Conservation (phyloP, 2,888 invertebrate species). For the Tanytarsus gracilentus region DNA sequence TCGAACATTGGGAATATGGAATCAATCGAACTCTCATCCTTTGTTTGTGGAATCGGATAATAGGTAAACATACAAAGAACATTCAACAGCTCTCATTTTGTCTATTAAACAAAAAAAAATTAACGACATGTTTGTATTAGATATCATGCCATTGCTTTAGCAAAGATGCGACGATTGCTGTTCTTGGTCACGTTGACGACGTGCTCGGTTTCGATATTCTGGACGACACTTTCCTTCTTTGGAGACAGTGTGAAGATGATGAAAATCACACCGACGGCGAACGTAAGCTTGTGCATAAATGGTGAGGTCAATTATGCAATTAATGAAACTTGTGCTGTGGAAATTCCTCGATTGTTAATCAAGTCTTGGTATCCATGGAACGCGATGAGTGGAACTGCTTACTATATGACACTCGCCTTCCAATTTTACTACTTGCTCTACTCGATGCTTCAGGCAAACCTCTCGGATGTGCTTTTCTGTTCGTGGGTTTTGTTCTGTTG, state of each 20-base stretch:
- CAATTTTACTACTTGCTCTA: slow-evolving; percentile 60
- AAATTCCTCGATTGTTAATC: slow-evolving; percentile 62
- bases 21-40: slow-evolving; percentile 74
- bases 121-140: slow-evolving; percentile 31
- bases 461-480: slow-evolving; percentile 70
- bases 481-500: slow-evolving; percentile 79
- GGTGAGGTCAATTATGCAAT: slow-evolving; percentile 67
- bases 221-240: slow-evolving; percentile 72
- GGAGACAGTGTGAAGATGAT: slow-evolving; percentile 63
- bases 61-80: slow-evolving; percentile 36
- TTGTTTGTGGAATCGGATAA: slow-evolving; percentile 75
- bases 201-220: slow-evolving; percentile 55
- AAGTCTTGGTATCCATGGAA: slow-evolving; percentile 75
- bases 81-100: neutral
- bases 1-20: slow-evolving; percentile 73
- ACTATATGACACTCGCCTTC: slow-evolving; percentile 52
- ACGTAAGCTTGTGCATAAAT: too few species aligned
- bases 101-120: neutral
- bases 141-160: slow-evolving; percentile 63
- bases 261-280: too few species aligned
- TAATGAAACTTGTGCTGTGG: slow-evolving; percentile 58
- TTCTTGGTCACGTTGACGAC: slow-evolving; percentile 57
- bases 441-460: slow-evolving; percentile 51
- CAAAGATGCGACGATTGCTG: slow-evolving; percentile 65
- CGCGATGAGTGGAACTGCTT: slow-evolving; percentile 55